A percentile compares a stretch with the other conserved stretches of the same genome.
These are phyloP conservation scores for Cyclophora punctaria DNA, from an alignment of 2,888 invertebrate species.

Conservation along the genomic window DNA sequence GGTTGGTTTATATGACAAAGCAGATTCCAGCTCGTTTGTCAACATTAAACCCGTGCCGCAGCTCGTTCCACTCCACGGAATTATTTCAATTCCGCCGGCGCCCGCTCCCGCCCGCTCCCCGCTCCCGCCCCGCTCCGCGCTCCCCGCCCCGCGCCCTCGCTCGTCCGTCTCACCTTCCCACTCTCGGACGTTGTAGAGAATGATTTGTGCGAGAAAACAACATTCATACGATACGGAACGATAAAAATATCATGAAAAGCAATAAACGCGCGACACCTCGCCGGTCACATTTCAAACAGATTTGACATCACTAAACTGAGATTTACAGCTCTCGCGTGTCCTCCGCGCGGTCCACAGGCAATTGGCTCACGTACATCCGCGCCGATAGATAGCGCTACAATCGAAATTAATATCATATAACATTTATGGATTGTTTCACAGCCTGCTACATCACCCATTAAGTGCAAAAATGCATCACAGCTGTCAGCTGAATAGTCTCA, in stretches of 20 bases:
- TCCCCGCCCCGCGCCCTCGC: no score
- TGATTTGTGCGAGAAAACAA: conserved; percentile 4
- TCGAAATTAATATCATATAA: no score
- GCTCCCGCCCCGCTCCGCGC: no score
- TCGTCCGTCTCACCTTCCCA: no score
- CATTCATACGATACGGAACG: conserved; percentile 3
- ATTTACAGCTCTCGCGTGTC: conserved; percentile 3
- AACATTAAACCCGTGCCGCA: conserved; percentile 3
- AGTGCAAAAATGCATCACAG: no score
- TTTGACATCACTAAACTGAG: conserved; percentile 1
- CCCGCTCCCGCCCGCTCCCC: no score
- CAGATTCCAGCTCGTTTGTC: conserved; percentile 12
- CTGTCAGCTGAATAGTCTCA: no score
- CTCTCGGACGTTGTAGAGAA: conserved; percentile 1
- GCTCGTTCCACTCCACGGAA: conserved; percentile 1
- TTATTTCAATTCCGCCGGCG: conserved; percentile 4
- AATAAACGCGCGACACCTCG: not conserved
- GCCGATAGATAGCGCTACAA: not conserved
- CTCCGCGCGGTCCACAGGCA: not conserved
- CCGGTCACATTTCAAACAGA: conserved; percentile 4
- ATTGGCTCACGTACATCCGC: not conserved
- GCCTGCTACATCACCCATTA: no score
- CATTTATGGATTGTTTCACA: no score
- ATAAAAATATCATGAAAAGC: conserved; percentile 6
- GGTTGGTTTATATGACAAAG: conserved; percentile 8